phyloP scores from a whole-genome alignment of 2,113 vertebrate genomes.

The Melozone crissalis region DNA sequence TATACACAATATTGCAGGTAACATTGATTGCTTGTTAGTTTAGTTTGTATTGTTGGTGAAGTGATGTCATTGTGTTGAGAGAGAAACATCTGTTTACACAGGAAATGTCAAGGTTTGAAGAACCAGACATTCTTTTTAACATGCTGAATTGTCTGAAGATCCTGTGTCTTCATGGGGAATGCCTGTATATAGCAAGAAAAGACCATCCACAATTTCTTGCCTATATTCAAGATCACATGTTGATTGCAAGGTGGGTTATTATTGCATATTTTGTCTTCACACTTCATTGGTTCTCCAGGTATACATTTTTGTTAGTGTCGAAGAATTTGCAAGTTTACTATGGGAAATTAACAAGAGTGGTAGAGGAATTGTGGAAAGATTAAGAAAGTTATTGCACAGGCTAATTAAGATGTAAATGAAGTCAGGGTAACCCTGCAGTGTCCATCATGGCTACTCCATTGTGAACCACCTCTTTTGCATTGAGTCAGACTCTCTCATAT shows the following conservation, averaged over 20 bases:
- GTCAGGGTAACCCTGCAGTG: neutral
- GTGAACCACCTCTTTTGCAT: neutral
- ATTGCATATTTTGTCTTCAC: neutral
- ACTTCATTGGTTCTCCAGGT: neutral
- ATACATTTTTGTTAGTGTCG: neutral
- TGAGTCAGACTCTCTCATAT: neutral
- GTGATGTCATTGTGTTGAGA: neutral
- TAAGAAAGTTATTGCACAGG: neutral
- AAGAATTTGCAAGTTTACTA: neutral
- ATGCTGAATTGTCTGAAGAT: conserved; percentile 98
- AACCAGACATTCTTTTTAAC: conserved; percentile 98
- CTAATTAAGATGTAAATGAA: neutral
- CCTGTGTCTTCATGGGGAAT: conserved; percentile 94
- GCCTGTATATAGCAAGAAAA: conserved; percentile 91
- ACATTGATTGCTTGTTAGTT: conserved; percentile 4
- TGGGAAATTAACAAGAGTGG: neutral
- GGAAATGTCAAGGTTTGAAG: conserved; percentile 98
- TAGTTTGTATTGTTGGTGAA: neutral
- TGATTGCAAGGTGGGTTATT: conserved; percentile 88
- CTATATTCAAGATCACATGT: conserved; percentile 95
- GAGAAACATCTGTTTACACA: conserved; percentile 57
- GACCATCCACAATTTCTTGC: conserved; percentile 94
- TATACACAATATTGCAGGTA: conserved; percentile 98
- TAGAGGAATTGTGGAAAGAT: neutral
- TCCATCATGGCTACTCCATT: neutral